Evolutionary conservation across 35 echinoderm and acorn worm genomes (phyloP).

Genomic region (Ptychodera flava): DNA sequence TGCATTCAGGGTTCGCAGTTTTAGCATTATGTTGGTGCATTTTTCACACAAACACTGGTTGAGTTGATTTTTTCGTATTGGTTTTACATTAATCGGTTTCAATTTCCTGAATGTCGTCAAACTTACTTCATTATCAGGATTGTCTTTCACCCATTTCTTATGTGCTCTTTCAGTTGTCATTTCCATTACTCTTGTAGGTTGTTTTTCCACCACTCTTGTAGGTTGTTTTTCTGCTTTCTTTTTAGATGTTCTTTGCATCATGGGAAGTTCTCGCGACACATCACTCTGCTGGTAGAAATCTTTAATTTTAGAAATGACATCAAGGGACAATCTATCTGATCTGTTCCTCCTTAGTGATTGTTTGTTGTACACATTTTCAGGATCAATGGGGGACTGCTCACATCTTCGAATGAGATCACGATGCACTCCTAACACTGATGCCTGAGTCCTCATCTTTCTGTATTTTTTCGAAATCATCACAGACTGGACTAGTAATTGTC

Average conservation of each 20-base stretch:
- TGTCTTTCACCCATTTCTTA: conserved; percentile 26
- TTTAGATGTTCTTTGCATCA: conserved; percentile 10
- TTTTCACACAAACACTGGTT: conserved; percentile 42
- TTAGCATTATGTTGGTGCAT: conserved; percentile 22
- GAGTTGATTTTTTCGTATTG: conserved; percentile 11
- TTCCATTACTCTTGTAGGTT: conserved; percentile 28
- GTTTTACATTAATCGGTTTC: conserved; percentile 20
- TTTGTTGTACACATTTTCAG: neutral
- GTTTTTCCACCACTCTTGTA: neutral
- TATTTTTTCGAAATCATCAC: neutral
- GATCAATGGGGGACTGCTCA: neutral
- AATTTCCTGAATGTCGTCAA: conserved; percentile 16
- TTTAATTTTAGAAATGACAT: neutral
- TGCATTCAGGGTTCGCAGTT: conserved; percentile 16
- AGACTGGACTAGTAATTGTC: neutral
- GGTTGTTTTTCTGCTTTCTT: conserved; percentile 15
- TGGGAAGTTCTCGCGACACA: conserved; percentile 29
- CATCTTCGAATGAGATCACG: neutral
- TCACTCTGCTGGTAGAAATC: conserved; percentile 20
- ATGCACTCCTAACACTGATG: conserved; percentile 16
- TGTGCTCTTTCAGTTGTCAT: conserved; percentile 24
- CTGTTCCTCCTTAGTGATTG: neutral
- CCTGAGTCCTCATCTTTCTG: too few relatives aligned
- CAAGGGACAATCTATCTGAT: neutral
- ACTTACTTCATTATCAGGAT: conserved; percentile 2